These are phyloP conservation scores for Halcyon senegalensis DNA, from an alignment of 2,113 vertebrate species.

Conservation along the genomic window DNA sequence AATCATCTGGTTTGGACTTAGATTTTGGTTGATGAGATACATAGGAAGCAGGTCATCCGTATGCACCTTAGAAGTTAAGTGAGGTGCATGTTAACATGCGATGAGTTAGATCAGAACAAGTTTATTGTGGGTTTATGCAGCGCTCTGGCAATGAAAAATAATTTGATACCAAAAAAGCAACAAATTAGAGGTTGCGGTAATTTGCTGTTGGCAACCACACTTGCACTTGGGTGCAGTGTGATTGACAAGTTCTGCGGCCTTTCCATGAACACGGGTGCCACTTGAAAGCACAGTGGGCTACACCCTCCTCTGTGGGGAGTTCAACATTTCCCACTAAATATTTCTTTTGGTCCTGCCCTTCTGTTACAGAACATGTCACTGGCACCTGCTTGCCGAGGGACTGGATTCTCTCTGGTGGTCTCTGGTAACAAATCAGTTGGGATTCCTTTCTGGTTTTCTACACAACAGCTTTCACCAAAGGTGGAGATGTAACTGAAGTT, in stretches of 20 bases:
- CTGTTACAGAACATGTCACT: neutral
- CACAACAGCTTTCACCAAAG: accelerated
- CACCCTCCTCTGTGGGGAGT: neutral
- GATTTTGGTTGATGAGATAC: neutral
- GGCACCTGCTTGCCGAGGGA: neutral
- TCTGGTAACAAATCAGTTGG: neutral
- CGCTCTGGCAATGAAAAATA: slow-evolving; percentile 10
- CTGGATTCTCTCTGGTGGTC: neutral
- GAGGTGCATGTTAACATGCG: neutral
- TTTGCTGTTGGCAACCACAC: slow-evolving; percentile 27
- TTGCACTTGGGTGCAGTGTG: accelerated
- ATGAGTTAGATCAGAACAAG: neutral
- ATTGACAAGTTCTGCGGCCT: neutral
- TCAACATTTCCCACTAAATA: neutral
- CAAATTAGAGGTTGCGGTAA: neutral
- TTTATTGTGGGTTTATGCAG: neutral
- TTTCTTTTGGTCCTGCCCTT: neutral
- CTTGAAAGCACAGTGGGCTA: neutral
- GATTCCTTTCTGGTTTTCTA: neutral
- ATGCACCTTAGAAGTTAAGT: neutral
- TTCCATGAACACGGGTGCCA: neutral
- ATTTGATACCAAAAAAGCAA: neutral
- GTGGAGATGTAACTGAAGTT: neutral
- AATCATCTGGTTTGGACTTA: neutral
- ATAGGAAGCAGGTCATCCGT: accelerated